Evolutionary conservation across 2,113 vertebrate species (phyloP), one percentile per base, ranked within the genome.

Genomic region (Larimichthys polyactis): DNA sequence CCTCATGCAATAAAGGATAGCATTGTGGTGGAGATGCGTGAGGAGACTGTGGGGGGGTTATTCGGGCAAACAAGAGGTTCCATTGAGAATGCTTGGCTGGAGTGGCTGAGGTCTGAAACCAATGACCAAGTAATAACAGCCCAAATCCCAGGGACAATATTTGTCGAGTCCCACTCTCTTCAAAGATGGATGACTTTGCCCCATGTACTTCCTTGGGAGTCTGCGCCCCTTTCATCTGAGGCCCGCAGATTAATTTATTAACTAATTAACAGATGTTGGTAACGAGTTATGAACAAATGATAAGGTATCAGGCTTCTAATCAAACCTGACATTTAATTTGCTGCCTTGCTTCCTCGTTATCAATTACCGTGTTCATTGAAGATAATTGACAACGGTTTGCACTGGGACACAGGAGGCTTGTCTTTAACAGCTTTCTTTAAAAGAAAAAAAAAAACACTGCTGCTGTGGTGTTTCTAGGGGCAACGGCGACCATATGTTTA

Each of bases 301-400:
- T 94, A 95, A 96, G 93, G 93, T 91, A 96, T 95, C 94, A 94
- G 91, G 78, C 79, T 84, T 55, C 91, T 95, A 94, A 96, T 96
- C 92, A 93, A 94, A 95, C 90, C 87, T 93, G 95, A 95, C 95
- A 87, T 94, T 95, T 94, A 93, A 96, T 96, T 95, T 94, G 94
- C 95, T 94, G 92, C 91, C 87, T 79, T 78, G 88, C 93, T 95
- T 94, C 95, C 93, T 91, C 72, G 79, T 94, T 94, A 95, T 96
- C 94, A 93, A 94, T 93, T 93, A 94, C 85, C 57, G 9, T 88
- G 91, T 92, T 91, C 90, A 80, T 75, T 91, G 89, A 84, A 88
- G 91, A 90, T 93, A 94, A 94, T 86, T 93, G 94, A 95, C 93
- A 88, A 88, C 15, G 86, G 89, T 92, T 88, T 87, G 84, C 86